phyloP scores from a whole-genome alignment of 1,140 invertebrate genomes.

The Metaphire vulgaris region DNA sequence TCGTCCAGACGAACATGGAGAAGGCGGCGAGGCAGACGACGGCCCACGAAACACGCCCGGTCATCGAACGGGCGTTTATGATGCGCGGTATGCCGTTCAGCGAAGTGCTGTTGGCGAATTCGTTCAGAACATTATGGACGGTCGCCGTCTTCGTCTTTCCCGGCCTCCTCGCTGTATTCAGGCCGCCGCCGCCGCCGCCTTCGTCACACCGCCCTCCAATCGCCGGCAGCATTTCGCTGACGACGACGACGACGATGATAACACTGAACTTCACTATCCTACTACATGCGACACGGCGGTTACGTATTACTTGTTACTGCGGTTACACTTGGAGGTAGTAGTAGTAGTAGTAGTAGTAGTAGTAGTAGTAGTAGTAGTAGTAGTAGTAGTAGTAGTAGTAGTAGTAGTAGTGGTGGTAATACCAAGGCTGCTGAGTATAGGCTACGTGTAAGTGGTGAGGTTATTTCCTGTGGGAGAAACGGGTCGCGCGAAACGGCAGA shows the following conservation, averaged over 20 bases:
- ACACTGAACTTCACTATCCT: not conserved
- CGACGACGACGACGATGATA: too few species aligned
- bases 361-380: not conserved
- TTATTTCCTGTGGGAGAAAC: too few species aligned
- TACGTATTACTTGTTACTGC: not conserved
- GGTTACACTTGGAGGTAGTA: not conserved
- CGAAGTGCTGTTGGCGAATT: slow-evolving; percentile 18
- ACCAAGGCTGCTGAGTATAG: too few species aligned
- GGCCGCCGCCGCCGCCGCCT: too few species aligned
- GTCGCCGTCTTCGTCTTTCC: not conserved
- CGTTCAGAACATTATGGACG: not conserved
- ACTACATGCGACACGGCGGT: not conserved
- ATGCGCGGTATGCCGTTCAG: slow-evolving; percentile 31
- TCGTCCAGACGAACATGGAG: slow-evolving; percentile 28
- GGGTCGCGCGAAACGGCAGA: too few species aligned
- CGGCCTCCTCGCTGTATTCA: not conserved
- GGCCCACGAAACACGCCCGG: slow-evolving; percentile 28
- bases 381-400: too few species aligned
- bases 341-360: not conserved
- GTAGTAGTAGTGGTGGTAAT: too few species aligned
- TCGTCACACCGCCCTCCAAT: not conserved
- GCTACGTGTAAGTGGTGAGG: too few species aligned
- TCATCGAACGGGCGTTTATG: slow-evolving; percentile 28
- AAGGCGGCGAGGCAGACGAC: slow-evolving; percentile 28
- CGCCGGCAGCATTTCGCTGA: not conserved